Evolutionary conservation across 2,113 vertebrate species (phyloP).

Genomic region (Pseudopipra pipra): DNA sequence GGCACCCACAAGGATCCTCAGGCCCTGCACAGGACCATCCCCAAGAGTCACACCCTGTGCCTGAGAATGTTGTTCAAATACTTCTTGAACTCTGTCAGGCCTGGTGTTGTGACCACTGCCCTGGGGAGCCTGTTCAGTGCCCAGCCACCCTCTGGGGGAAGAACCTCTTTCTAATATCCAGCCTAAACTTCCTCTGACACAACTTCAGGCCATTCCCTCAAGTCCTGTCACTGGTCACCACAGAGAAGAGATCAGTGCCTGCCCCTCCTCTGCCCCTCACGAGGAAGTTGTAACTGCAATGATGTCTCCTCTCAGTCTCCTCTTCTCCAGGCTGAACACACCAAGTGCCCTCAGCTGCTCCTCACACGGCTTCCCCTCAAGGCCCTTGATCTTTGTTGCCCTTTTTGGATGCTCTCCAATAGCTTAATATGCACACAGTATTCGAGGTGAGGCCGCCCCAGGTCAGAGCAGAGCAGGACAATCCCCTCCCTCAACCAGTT

Average conservation of each 20-base stretch:
- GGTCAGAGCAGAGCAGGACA: background rate
- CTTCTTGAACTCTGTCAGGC: background rate
- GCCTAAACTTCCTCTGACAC: background rate
- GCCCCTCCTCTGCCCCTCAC: background rate
- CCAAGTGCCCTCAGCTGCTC: background rate
- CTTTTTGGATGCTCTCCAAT: background rate
- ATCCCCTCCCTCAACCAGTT: background rate
- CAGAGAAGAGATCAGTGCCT: background rate
- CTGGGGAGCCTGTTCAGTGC: background rate
- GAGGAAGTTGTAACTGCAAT: background rate
- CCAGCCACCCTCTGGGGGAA: background rate
- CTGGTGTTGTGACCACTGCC: background rate
- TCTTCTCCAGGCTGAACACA: background rate
- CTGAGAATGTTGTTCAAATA: background rate
- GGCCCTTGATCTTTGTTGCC: background rate
- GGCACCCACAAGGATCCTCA: background rate
- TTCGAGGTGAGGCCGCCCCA: rapidly evolving
- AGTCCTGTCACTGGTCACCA: no score
- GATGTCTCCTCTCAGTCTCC: background rate
- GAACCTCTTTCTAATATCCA: background rate
- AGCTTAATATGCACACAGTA: rapidly evolving
- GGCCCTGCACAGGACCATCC: background rate
- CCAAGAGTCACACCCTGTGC: background rate
- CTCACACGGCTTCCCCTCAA: background rate
- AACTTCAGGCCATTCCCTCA: rapidly evolving